Conservation (phyloP, 2,888 invertebrate species). For the Drosophila rellima region DNA sequence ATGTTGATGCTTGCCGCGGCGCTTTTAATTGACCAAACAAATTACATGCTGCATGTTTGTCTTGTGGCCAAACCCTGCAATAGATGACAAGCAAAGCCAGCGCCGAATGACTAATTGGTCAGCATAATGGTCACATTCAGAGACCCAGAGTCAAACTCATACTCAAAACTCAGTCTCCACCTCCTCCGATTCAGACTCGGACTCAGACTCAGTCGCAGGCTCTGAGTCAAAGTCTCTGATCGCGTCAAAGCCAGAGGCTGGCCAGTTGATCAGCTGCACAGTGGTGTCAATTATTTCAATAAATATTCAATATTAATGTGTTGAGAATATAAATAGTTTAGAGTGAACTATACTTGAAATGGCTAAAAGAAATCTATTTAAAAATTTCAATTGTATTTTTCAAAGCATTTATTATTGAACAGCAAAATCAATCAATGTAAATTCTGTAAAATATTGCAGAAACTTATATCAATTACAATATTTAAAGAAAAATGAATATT, state of each 20-base stretch:
- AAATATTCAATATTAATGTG: constrained; percentile 1
- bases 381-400: too few species aligned
- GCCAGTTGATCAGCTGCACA: constrained; percentile 35
- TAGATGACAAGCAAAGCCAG: constrained; percentile 78
- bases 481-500: too few species aligned
- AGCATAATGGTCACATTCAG: constrained; percentile 74
- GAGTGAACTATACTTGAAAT: too few species aligned
- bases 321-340: too few species aligned
- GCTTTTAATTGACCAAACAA: constrained; percentile 80
- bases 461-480: too few species aligned
- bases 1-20: constrained; percentile 74
- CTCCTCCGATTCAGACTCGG: constrained; percentile 16
- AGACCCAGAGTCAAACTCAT: constrained; percentile 21
- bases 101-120: constrained; percentile 78
- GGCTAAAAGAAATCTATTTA: too few species aligned
- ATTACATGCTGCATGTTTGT: constrained; percentile 74
- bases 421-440: too few species aligned
- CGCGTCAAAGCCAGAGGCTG: constrained; percentile 19
- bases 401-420: too few species aligned
- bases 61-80: constrained; percentile 73
- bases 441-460: too few species aligned
- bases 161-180: constrained; percentile 18
- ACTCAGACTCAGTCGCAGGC: constrained; percentile 17
- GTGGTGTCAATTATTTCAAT: constrained; percentile 24
- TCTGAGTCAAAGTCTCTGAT: constrained; percentile 11